A percentile compares a stretch with the other conserved stretches of the same genome.
Conservation (phyloP, 2,113 vertebrate genomes). For the Paratilapia polleni region DNA sequence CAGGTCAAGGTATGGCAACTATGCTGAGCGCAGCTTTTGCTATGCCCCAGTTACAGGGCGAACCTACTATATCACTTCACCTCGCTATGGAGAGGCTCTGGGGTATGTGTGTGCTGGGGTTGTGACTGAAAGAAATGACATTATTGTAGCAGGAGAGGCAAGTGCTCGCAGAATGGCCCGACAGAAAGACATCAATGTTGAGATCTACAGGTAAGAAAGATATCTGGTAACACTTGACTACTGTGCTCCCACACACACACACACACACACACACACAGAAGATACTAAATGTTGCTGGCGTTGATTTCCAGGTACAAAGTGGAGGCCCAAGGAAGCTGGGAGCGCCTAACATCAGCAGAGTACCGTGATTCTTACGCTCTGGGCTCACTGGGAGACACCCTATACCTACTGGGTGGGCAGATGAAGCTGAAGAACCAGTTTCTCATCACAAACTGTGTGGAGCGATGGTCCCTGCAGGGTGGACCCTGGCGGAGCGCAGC, state of each 20-base stretch:
- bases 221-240: neutral
- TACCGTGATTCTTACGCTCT: constrained; percentile 92
- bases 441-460: constrained; percentile 91
- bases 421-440: constrained; percentile 95
- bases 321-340: constrained; percentile 90
- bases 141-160: constrained; percentile 92
- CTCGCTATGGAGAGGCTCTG: constrained; percentile 90
- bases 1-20: constrained; percentile 87
- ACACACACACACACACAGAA: too few species aligned
- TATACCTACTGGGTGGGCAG: constrained; percentile 93
- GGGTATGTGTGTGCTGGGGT: constrained; percentile 89
- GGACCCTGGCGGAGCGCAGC: constrained; percentile 88
- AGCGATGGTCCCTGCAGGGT: constrained; percentile 87
- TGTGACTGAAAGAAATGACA: constrained; percentile 89
- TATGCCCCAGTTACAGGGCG: constrained; percentile 85
- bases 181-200: constrained; percentile 86
- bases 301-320: constrained; percentile 85
- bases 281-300: constrained; percentile 6
- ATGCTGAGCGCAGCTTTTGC: constrained; percentile 92
- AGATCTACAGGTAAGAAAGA: constrained; percentile 89
- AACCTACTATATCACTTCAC: constrained; percentile 93
- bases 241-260: too few species aligned
- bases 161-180: constrained; percentile 86
- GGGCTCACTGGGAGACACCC: constrained; percentile 82
- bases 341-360: constrained; percentile 87